phyloP scores from a whole-genome alignment of 2,888 invertebrate genomes.

The Adelphocoris suturalis region DNA sequence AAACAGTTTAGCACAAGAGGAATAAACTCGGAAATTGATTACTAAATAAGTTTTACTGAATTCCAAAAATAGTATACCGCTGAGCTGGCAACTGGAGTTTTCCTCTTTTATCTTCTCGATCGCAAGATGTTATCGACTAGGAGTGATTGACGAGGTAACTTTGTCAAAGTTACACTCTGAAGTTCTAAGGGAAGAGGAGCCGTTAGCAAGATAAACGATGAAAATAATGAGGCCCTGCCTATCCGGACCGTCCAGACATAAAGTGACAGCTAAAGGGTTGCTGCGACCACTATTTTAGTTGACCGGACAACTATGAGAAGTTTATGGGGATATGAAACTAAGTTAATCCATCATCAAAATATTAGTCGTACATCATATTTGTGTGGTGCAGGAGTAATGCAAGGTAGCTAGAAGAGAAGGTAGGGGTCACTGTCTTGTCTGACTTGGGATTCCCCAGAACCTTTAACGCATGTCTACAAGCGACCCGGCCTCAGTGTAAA shows the following conservation, averaged over 20 bases:
- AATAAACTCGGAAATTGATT: not conserved
- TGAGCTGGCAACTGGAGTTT: not conserved
- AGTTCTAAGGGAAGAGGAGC: not conserved
- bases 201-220: slow-evolving; percentile 33
- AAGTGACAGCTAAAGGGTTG: not conserved
- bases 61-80: not conserved
- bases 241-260: slow-evolving; percentile 1
- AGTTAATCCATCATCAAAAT: not conserved
- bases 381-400: not conserved
- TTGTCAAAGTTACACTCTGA: slow-evolving; percentile 28
- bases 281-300: not conserved
- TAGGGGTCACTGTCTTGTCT: too few relatives aligned
- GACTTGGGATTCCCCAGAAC: too few relatives aligned
- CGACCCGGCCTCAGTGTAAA: too few relatives aligned
- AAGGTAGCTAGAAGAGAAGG: too few relatives aligned
- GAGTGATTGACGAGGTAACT: slow-evolving; percentile 30
- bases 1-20: not conserved
- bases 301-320: not conserved
- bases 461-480: too few relatives aligned
- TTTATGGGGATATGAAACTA: slow-evolving; percentile 12
- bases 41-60: not conserved
- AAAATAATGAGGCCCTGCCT: slow-evolving; percentile 13
- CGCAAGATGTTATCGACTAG: slow-evolving; percentile 22
- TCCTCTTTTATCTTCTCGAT: not conserved
- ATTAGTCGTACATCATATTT: not conserved